Base-by-base conservation (phyloP, 2,113 vertebrate genomes). In the Pelmatolapia mariae region DNA sequence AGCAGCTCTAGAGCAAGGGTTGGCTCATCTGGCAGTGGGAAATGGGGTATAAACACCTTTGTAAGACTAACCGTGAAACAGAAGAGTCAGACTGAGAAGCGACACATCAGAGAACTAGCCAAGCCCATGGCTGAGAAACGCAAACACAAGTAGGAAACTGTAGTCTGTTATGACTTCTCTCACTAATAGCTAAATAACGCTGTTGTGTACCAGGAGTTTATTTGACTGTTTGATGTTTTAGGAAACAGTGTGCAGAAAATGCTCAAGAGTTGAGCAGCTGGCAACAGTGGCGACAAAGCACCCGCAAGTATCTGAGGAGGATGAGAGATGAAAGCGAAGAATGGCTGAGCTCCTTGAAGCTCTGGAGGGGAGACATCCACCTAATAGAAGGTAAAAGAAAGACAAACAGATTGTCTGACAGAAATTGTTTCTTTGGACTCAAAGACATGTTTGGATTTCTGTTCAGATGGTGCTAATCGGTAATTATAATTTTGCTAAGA, bases 341-440 rank as follows among this genome's bases (percentile, higher is more conserved):
- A n/a, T 73, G 96, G 78, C 89, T 95, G 0, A 95, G 94, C 10
- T 94, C 96, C 18, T 31, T 99, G 93, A 80, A 97, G 93, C 97
- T 98, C 57, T 99, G 99, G 99, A 96, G 94, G 61, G 87, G 89
- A 2, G 97, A 98, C 91, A 97, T 98, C 84, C 98, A 94, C 87
- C 93, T 93, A 33, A 94, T 96, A 26, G 94, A 95, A 83, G 95
- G 94, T 96, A 78, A 87, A 92, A 54, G 1, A 80, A 76, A 16
- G 88, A 57, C 24, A 47, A 50, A 50, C 26, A 33, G 45, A 13
- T 50, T 50, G 26, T 50, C 26, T 12, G 5, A 13, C 26, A 78
- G 45, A 78, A n/a, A 50, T 8, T 50, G 4, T 47, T 50, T 78
- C 26, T 24, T 19, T 78, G 18, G 10, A 2, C 26, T 50, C 26